Evolutionary conservation across 2,113 vertebrate genomes (phyloP).

Genomic region (Phrynocephalus versicolor): DNA sequence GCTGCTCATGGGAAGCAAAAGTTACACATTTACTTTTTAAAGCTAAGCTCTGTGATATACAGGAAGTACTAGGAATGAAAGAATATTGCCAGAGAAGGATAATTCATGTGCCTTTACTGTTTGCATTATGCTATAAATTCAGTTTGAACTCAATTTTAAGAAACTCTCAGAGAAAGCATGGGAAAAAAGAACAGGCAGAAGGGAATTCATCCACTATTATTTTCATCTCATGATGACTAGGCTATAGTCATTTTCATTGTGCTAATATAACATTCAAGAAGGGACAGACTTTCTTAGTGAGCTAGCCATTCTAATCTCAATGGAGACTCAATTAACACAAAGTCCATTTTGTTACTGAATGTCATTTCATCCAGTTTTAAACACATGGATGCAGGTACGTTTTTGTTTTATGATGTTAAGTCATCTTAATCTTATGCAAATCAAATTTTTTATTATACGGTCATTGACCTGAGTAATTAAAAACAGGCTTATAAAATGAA

Average conservation of each 20-base stretch:
- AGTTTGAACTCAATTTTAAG: background rate
- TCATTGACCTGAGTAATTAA: too few relatives aligned
- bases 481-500: too few relatives aligned
- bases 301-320: background rate
- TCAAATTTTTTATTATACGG: too few relatives aligned
- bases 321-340: background rate
- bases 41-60: background rate
- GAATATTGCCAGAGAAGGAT: background rate
- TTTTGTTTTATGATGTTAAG: too few relatives aligned
- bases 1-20: background rate
- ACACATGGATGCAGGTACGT: too few relatives aligned
- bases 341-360: background rate
- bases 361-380: background rate
- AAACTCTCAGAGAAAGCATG: background rate
- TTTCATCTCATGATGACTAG: background rate
- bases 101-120: background rate
- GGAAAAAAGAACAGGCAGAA: background rate
- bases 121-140: background rate
- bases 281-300: background rate
- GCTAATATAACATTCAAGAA: background rate
- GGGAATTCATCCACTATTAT: background rate
- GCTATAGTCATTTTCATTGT: background rate
- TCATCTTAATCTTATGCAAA: too few relatives aligned
- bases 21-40: background rate
- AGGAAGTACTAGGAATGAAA: background rate